Base-by-base conservation (phyloP, 2,888 invertebrate genomes). In the Trichogramma evanescens region DNA sequence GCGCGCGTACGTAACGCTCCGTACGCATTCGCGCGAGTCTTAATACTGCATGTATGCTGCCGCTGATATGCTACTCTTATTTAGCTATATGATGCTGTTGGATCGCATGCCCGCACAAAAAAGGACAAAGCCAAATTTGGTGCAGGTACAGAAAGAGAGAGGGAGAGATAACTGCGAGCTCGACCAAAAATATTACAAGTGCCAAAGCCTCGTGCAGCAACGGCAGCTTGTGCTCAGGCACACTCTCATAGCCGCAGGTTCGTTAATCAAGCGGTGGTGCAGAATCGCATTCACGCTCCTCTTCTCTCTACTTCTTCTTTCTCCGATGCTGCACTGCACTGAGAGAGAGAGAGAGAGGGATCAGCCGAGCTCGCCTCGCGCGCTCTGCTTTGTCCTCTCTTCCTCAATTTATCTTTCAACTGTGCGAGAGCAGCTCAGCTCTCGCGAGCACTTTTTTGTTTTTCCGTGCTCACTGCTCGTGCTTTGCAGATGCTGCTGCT, bases 251-350 rank as follows among this genome's bases (percentile, higher is more conserved):
- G 26, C 7, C 38, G 43, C 9, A n/a, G 13, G 58, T 62, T 62
- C 58, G 62, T 62, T 62, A 62, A 62, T 62, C 62, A 62, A 61
- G 58, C 49, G 6, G n/a, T 9, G 49, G n/a, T 49, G 49, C 13
- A n/a, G 49, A 49, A 13, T 13, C 6, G 49, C 13, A 49, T 49
- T 49, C 13, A 49, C 49, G 49, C n/a, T 13, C 9, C 9, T 6
- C 48, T 13, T 48, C 48, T 5, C 48, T 48, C 48, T 6, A 2
- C 26, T 26, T 26, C 26, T 26, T 26, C 26, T 26, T 26, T 26
- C 26, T 26, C 26, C 26, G 26, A 26, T 26, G 26, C 26, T 26
- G 26, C 26, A 26, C 26, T 26, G 26, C 5, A n/a, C n/a, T 13
- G 48, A 48, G 48, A 4, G 9, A 6, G 13, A 48, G 48, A 48